These are phyloP conservation scores for Melanotaenia parkinsoni DNA, from an alignment of 2,797 vertebrate species.

Conservation along the genomic window DNA sequence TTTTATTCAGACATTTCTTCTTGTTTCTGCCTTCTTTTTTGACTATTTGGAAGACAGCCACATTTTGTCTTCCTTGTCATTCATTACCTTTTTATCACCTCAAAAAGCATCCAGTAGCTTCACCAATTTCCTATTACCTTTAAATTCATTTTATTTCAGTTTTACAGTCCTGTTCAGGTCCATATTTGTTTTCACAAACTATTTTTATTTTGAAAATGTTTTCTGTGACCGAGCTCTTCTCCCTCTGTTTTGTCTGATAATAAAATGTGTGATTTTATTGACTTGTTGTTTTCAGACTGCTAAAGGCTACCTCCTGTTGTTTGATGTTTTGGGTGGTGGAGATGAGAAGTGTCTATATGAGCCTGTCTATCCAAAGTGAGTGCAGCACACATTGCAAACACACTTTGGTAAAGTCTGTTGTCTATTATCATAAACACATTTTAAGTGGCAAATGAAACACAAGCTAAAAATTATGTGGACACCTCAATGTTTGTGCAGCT, in stretches of 20 bases:
- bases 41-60: neutral
- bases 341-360: slow-evolving; percentile 95
- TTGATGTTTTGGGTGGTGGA: slow-evolving; percentile 88
- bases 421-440: neutral
- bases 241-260: neutral
- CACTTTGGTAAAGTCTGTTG: neutral
- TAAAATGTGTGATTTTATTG: slow-evolving; percentile 12
- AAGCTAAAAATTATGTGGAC: neutral
- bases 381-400: slow-evolving; percentile 38
- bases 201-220: neutral
- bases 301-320: slow-evolving; percentile 96
- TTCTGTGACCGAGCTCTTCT: neutral
- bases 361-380: slow-evolving; percentile 95
- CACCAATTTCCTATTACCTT: neutral
- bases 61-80: neutral
- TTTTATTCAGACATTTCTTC: neutral
- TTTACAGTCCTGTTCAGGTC: neutral
- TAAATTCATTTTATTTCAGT: neutral
- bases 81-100: slow-evolving; percentile 1
- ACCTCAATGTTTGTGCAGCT: neutral
- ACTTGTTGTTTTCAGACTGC: slow-evolving; percentile 83
- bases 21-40: neutral
- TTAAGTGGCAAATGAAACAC: neutral
- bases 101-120: slow-evolving; percentile 7
- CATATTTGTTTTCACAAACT: neutral